Conservation (phyloP, 2,797 vertebrate genomes). For the Cetoscarus ocellatus region DNA sequence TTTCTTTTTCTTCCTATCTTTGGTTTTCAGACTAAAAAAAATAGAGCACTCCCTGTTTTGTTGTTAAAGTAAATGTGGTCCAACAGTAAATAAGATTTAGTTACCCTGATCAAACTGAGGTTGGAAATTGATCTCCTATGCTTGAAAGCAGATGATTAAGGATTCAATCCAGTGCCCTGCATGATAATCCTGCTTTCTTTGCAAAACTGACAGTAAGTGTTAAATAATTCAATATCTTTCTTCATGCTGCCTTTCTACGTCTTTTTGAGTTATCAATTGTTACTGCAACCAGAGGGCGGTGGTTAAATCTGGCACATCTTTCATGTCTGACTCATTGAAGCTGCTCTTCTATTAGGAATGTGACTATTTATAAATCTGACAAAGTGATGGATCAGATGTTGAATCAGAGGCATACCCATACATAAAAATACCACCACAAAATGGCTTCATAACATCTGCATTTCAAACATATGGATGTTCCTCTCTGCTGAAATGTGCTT, state of each 20-base stretch:
- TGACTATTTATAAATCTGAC: conserved; percentile 74
- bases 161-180: conserved; percentile 26
- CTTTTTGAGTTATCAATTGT: conserved; percentile 33
- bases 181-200: conserved; percentile 3
- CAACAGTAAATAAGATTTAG: too few relatives aligned
- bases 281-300: conserved; percentile 27
- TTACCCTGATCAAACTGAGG: background rate
- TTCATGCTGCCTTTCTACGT: conserved; percentile 16
- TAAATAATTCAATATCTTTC: conserved; percentile 21
- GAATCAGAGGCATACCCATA: conserved; percentile 57
- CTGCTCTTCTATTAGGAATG: conserved; percentile 40
- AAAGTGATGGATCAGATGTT: conserved; percentile 65
- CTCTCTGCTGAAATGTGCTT: conserved; percentile 16
- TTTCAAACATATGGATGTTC: conserved; percentile 27
- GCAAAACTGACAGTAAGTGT: conserved; percentile 7
- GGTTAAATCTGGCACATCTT: conserved; percentile 56
- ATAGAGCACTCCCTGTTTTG: too few relatives aligned
- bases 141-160: conserved; percentile 3
- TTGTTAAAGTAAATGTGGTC: too few relatives aligned
- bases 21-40: too few relatives aligned
- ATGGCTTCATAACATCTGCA: conserved; percentile 39
- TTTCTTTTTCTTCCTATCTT: too few relatives aligned
- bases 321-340: conserved; percentile 61
- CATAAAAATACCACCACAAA: conserved; percentile 47
- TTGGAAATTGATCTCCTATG: background rate